phyloP scores from a whole-genome alignment of 2,113 vertebrate species.

The Poecilia latipinna region DNA sequence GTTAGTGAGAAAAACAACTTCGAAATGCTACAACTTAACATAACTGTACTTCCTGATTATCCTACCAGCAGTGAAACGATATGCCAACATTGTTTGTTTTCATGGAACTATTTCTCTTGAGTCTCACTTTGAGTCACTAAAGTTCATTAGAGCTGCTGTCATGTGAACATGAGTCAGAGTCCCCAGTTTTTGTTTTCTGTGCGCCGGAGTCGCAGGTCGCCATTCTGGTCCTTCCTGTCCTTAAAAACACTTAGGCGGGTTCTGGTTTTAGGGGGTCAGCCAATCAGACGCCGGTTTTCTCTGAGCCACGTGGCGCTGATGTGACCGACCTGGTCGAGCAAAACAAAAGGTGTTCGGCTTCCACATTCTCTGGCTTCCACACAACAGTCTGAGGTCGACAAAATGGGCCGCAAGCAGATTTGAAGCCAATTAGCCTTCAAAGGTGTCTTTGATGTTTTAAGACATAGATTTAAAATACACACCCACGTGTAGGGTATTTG shows the following conservation, averaged over 20 bases:
- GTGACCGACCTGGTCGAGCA: slow-evolving; percentile 4
- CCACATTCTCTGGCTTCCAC: fast-evolving
- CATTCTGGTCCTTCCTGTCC: slow-evolving; percentile 68
- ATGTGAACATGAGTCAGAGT: slow-evolving; percentile 49
- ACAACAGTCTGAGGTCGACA: neutral
- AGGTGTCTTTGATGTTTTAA: too few relatives aligned
- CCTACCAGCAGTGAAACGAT: too few relatives aligned
- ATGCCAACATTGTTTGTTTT: too few relatives aligned
- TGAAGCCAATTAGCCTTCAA: too few relatives aligned
- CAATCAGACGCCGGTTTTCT: slow-evolving; percentile 16
- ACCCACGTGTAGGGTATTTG: too few relatives aligned
- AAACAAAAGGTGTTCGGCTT: slow-evolving; percentile 8
- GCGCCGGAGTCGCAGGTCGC: slow-evolving; percentile 30
- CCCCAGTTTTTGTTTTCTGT: slow-evolving; percentile 6
- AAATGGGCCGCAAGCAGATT: too few relatives aligned
- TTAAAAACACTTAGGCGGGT: slow-evolving; percentile 32
- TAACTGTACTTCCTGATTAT: too few relatives aligned
- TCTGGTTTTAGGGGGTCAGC: neutral
- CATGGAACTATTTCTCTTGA: too few relatives aligned
- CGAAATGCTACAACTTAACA: too few relatives aligned
- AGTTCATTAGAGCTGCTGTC: neutral
- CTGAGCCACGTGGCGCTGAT: slow-evolving; percentile 26
- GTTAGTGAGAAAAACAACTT: too few relatives aligned
- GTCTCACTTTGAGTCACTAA: neutral
- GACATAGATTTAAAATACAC: too few relatives aligned